Evolutionary conservation across 2,888 invertebrate species (phyloP).

Genomic region (Ceraclea dissimilis): DNA sequence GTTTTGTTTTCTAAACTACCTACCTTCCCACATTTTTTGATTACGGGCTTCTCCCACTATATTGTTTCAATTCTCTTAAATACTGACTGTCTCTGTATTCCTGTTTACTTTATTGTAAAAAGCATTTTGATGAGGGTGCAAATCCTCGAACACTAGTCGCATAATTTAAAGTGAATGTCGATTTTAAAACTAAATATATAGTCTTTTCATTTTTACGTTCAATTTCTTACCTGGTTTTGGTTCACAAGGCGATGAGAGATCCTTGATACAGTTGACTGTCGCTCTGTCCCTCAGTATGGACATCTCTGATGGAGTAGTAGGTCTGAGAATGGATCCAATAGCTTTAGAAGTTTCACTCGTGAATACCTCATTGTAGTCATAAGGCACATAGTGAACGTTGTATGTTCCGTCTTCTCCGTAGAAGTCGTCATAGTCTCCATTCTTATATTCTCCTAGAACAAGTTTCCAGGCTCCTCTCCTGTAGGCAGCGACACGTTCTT

Average conservation of each 20-base stretch:
- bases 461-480: constrained; percentile 42
- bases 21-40: no score
- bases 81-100: no score
- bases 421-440: constrained; percentile 32
- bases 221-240: constrained; percentile 33
- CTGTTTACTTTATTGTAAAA: no score
- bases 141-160: no score
- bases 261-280: constrained; percentile 37
- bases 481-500: constrained; percentile 30
- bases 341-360: constrained; percentile 37
- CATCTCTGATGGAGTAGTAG: constrained; percentile 35
- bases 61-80: no score
- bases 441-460: constrained; percentile 39
- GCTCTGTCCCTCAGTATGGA: constrained; percentile 34
- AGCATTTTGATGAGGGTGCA: no score
- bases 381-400: constrained; percentile 33
- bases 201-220: no score
- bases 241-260: constrained; percentile 34
- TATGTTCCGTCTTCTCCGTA: constrained; percentile 37
- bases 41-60: no score
- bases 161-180: no score
- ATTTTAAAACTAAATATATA: no score
- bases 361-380: constrained; percentile 37
- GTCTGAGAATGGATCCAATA: constrained; percentile 34
- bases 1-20: no score